These are phyloP conservation scores for Synodontis membranacea DNA, from an alignment of 2,113 vertebrate genomes.

Conservation along the genomic window DNA sequence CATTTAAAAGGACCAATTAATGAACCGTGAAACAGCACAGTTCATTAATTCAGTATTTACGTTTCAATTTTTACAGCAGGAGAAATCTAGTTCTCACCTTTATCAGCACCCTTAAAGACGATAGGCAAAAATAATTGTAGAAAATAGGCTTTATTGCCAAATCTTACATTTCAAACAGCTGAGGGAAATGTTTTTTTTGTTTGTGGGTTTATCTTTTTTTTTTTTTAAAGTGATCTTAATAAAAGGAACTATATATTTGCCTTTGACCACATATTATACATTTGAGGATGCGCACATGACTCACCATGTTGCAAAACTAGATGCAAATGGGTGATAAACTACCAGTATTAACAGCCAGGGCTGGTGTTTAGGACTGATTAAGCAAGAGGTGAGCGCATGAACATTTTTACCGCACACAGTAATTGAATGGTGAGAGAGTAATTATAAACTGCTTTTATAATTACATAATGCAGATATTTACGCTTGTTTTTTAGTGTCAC, in stretches of 20 bases:
- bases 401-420: not conserved
- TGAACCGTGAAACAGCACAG: not conserved
- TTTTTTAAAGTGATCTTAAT: too few species aligned
- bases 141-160: not conserved
- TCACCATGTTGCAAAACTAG: not conserved
- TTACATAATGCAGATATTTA: not conserved
- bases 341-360: too few species aligned
- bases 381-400: not conserved
- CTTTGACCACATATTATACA: not conserved
- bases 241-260: slow-evolving; percentile 10
- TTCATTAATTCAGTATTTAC: not conserved
- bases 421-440: not conserved
- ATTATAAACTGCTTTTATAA: too few species aligned
- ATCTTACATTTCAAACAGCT: not conserved
- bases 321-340: not conserved
- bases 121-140: not conserved
- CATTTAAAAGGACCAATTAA: too few species aligned
- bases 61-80: not conserved
- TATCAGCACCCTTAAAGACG: not conserved
- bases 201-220: too few species aligned
- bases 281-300: not conserved
- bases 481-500: not conserved
- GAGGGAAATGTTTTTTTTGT: too few species aligned
- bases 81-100: not conserved
- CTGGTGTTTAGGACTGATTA: not conserved